A percentile compares a stretch with the other conserved stretches of the same genome.
Evolutionary conservation across 2,888 invertebrate species (phyloP).

Genomic region (Lepidochitona cinerea): DNA sequence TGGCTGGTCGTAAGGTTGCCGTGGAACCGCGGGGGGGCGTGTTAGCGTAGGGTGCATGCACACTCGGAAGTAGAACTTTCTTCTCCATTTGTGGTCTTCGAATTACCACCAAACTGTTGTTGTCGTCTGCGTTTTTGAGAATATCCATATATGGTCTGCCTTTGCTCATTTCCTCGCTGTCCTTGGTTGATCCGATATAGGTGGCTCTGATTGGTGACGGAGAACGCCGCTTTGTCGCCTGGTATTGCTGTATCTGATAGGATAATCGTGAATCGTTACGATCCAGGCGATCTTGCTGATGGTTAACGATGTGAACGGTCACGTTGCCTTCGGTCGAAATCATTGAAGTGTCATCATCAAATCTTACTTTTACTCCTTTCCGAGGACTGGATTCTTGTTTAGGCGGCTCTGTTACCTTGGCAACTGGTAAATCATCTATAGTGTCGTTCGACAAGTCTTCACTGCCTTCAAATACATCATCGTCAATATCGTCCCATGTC

Average conservation of each 20-base stretch:
- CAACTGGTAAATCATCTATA: not conserved
- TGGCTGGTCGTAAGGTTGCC: not conserved
- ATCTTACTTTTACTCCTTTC: not conserved
- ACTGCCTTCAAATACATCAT: not conserved
- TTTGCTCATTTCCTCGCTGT: not conserved
- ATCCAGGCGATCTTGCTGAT: too few relatives aligned
- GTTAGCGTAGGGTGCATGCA: not conserved
- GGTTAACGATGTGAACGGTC: not conserved
- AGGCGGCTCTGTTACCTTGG: too few relatives aligned
- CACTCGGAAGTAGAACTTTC: not conserved
- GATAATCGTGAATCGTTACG: not conserved
- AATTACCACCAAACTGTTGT: not conserved
- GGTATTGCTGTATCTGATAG: not conserved
- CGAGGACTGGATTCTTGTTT: not conserved
- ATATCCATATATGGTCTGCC: not conserved
- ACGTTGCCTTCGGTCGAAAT: slow-evolving; percentile 4
- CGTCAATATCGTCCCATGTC: not conserved
- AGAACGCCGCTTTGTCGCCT: not conserved
- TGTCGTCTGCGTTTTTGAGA: not conserved
- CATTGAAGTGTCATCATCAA: not conserved
- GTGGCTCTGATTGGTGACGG: not conserved
- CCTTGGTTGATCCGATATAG: not conserved
- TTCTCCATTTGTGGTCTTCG: not conserved
- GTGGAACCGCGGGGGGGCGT: not conserved
- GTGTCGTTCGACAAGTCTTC: not conserved